phyloP scores from a whole-genome alignment of 2,888 invertebrate genomes.

The Plagiodera versicolora region DNA sequence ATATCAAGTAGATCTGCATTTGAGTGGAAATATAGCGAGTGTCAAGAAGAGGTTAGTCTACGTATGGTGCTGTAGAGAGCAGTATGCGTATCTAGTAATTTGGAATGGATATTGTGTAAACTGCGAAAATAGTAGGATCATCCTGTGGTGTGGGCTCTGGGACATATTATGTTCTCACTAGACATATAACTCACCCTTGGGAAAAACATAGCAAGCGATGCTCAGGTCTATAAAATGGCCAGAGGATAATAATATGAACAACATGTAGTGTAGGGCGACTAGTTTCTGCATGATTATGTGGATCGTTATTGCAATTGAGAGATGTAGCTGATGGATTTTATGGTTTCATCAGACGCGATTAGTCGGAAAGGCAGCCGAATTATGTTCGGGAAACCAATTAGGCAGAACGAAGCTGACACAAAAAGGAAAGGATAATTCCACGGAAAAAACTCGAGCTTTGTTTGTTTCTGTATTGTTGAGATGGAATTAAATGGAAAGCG shows the following conservation, averaged over 20 bases:
- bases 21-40: no score
- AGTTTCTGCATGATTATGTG: constrained; percentile 22
- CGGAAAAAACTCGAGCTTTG: constrained; percentile 3
- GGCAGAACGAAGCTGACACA: background rate
- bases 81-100: background rate
- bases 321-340: constrained; percentile 2
- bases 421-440: constrained; percentile 3
- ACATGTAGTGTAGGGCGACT: constrained; percentile 22
- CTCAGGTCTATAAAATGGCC: constrained; percentile 26
- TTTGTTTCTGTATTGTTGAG: constrained; percentile 9
- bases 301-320: background rate
- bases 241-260: constrained; percentile 25
- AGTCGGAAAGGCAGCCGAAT: background rate
- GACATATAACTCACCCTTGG: constrained; percentile 46
- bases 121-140: constrained; percentile 2
- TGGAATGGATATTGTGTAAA: background rate
- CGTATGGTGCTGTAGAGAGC: no score
- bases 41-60: no score
- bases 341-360: background rate
- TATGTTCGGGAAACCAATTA: background rate
- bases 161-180: constrained; percentile 13
- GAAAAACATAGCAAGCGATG: constrained; percentile 58
- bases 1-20: no score
- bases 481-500: constrained; percentile 1
- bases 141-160: constrained; percentile 5